Base-by-base conservation (phyloP, 2,113 vertebrate species). In the Atherinomorus stipes region DNA sequence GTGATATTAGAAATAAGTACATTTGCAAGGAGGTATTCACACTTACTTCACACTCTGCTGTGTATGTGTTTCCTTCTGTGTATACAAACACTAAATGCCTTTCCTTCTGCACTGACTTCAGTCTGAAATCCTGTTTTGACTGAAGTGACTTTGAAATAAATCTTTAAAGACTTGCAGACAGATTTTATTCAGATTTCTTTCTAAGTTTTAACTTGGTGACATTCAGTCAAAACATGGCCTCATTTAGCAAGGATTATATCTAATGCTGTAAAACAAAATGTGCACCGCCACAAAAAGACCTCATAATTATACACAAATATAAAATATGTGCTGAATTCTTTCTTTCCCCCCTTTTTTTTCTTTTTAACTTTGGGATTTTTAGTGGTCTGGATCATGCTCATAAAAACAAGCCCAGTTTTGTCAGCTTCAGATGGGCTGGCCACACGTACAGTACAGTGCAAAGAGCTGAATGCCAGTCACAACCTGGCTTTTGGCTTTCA, bases 391-490 rank as follows among this genome's bases (percentile, higher is more conserved):
- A 63, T 62, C 38, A 58, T 45, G 56, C 71, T 83, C 85, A 61
- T 73, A 72, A 79, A 89, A 94, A 92, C 70, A 86, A 68, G 53
- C 47, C 65, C 61, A 73, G 71, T 66, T 73, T n/a, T 76, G 78
- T 74, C 76, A 81, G 87, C 11, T 28, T 67, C 71, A 83, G 62
- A 65, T 85, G 78, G 52, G 51, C 54, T 2, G 78, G 78, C 90
- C 84, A 85, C 87, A 92, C 80, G 64, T 77, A 63, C 42, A 71
- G 71, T 66, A 65, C 65, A 62, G 86, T 77, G 74, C 59, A 4
- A 64, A 64, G 42, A 67, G 71, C 50, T 47, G 28, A 64, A 65
- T 78, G 86, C 77, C 93, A 91, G 59, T 7, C 80, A 77, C 86
- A 80, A 80, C 76, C 81, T 81, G 0, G 71, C 61, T 72, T 80